phyloP scores from a whole-genome alignment of 1,140 invertebrate genomes.

The Phortica variegata region DNA sequence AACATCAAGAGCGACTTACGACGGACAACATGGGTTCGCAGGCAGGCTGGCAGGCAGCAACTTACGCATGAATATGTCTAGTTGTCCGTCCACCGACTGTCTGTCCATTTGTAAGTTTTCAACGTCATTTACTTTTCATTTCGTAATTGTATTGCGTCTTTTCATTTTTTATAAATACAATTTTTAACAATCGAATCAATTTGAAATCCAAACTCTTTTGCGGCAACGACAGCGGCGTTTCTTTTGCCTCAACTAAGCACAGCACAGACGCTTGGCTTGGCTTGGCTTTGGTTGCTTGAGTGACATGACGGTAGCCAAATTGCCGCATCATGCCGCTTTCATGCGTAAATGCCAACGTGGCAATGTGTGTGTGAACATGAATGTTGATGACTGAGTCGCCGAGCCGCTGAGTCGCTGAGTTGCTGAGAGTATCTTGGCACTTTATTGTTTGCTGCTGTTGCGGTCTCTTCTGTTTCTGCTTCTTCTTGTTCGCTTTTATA shows the following conservation, averaged over 20 bases:
- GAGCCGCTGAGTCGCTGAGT: too few relatives aligned
- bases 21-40: conserved; percentile 2
- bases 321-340: conserved; percentile 38
- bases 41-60: conserved; percentile 4
- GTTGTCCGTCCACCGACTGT: too few relatives aligned
- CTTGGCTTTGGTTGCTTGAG: conserved; percentile 20
- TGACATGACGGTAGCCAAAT: conserved; percentile 46
- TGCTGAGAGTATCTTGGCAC: too few relatives aligned
- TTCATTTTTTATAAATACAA: too few relatives aligned
- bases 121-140: conserved; percentile 42
- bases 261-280: conserved; percentile 2
- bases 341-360: conserved; percentile 24
- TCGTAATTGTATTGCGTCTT: too few relatives aligned
- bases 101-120: conserved; percentile 46
- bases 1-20: conserved; percentile 12
- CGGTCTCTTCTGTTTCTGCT: conserved; percentile 21
- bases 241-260: conserved; percentile 1
- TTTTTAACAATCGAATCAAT: conserved; percentile 51
- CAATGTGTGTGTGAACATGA: too few relatives aligned
- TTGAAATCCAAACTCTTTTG: conserved; percentile 51
- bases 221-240: too few relatives aligned
- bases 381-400: too few relatives aligned
- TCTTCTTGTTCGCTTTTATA: conserved; percentile 12
- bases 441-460: too few relatives aligned
- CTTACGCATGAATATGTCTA: too few relatives aligned